Conservation (phyloP, 2,113 vertebrate genomes). For the Pteruthius melanotis region DNA sequence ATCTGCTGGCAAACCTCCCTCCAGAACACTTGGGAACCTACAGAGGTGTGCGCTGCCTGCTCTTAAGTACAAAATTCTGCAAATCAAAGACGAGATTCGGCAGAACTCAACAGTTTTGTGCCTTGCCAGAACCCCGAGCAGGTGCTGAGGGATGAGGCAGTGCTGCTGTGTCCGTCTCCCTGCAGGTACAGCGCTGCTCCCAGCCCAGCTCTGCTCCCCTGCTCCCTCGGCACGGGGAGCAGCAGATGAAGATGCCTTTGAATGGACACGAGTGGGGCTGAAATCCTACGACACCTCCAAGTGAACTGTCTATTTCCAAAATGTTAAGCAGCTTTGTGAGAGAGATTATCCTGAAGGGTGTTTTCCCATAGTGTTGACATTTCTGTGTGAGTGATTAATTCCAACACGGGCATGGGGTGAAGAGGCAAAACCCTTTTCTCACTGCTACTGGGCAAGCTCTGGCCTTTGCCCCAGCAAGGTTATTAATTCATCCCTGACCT, state of each 20-base stretch:
- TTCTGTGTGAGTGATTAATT: slow-evolving; percentile 18
- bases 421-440: neutral
- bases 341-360: slow-evolving; percentile 39
- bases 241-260: neutral
- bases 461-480: neutral
- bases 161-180: neutral
- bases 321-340: slow-evolving; percentile 43
- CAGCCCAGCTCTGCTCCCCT: neutral
- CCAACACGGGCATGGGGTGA: neutral
- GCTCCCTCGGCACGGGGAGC: rapidly evolving
- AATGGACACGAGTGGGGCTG: neutral
- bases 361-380: neutral
- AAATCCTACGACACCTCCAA: neutral
- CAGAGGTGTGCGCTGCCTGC: rapidly evolving
- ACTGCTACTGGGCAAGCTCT: rapidly evolving
- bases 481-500: neutral
- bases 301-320: neutral
- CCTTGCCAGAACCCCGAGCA: rapidly evolving
- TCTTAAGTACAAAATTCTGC: neutral
- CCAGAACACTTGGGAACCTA: rapidly evolving
- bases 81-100: neutral
- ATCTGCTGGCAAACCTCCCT: neutral
- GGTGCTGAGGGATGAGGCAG: neutral
- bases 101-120: neutral
- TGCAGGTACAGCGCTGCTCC: rapidly evolving